Conservation (phyloP, 2,113 vertebrate genomes). For the Natator depressus region DNA sequence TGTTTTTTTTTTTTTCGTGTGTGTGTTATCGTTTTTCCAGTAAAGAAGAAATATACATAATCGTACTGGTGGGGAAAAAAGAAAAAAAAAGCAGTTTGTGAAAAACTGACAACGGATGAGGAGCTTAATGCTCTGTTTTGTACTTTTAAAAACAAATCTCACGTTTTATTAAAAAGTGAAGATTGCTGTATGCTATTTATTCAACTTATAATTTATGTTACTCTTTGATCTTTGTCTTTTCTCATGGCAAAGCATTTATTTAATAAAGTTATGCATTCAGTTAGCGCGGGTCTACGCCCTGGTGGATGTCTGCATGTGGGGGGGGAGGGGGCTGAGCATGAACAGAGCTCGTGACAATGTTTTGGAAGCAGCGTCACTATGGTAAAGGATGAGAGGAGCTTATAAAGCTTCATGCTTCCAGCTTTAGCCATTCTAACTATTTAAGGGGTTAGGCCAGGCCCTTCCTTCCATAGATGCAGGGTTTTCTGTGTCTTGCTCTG, state of each 20-base stretch:
- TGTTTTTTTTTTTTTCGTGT: slow-evolving; percentile 45
- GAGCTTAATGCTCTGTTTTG: slow-evolving; percentile 91
- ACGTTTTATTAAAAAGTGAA: slow-evolving; percentile 98
- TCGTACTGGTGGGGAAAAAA: slow-evolving; percentile 83
- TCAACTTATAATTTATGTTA: slow-evolving; percentile 99
- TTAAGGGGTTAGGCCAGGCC: not conserved
- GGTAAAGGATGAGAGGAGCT: not conserved
- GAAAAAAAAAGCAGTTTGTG: slow-evolving; percentile 86
- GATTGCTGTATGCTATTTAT: slow-evolving; percentile 99
- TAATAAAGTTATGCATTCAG: slow-evolving; percentile 99
- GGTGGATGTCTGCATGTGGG: not conserved
- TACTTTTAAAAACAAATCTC: slow-evolving; percentile 91
- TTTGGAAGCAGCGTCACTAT: not conserved
- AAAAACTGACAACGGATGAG: slow-evolving; percentile 84
- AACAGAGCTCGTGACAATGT: fast-evolving
- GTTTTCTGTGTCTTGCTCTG: too few relatives aligned
- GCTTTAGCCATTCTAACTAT: not conserved
- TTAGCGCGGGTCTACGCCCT: slow-evolving; percentile 71
- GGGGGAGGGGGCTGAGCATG: not conserved
- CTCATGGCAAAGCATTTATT: slow-evolving; percentile 99
- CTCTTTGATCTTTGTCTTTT: slow-evolving; percentile 99
- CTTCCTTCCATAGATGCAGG: not conserved
- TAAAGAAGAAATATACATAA: slow-evolving; percentile 87
- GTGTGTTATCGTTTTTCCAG: slow-evolving; percentile 67
- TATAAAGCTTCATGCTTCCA: not conserved